Conservation (phyloP, 2,797 vertebrate species). For the Myotis daubentonii region DNA sequence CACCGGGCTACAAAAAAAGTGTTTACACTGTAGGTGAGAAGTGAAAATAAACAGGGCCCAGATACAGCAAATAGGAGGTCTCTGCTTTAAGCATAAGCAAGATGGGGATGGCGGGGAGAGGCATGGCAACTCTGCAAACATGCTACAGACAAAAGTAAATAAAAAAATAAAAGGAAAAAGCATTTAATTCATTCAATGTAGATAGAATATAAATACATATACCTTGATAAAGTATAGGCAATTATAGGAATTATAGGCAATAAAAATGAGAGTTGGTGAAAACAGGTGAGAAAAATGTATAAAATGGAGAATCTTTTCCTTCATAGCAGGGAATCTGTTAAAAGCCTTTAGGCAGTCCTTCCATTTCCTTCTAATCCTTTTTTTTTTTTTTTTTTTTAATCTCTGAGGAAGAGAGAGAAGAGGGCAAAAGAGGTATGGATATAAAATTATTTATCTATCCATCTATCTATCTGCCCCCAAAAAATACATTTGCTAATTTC, state of each 20-base stretch:
- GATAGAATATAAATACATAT: constrained; percentile 12
- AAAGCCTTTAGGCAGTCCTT: neutral
- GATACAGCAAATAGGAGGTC: neutral
- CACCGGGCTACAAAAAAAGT: neutral
- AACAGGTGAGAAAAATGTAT: neutral
- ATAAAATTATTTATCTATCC: neutral
- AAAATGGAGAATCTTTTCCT: neutral
- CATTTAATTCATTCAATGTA: neutral
- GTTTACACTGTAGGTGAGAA: neutral
- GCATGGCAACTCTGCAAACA: neutral
- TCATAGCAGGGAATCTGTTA: neutral
- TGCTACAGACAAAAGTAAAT: constrained; percentile 6
- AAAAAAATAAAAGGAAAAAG: neutral
- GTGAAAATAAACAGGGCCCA: constrained; percentile 24
- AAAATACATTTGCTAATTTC: constrained; percentile 37
- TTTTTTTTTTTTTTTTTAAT: neutral
- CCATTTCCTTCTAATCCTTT: neutral
- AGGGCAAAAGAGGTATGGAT: neutral
- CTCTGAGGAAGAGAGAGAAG: neutral
- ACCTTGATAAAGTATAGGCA: neutral
- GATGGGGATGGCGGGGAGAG: too few species aligned
- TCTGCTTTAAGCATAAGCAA: constrained; percentile 7
- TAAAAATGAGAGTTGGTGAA: constrained; percentile 25
- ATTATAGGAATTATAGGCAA: neutral
- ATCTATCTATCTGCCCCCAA: neutral